A percentile compares a stretch with the other conserved stretches of the same genome.
Conservation (phyloP, 2,113 vertebrate species). For the Apodemus speciosus region DNA sequence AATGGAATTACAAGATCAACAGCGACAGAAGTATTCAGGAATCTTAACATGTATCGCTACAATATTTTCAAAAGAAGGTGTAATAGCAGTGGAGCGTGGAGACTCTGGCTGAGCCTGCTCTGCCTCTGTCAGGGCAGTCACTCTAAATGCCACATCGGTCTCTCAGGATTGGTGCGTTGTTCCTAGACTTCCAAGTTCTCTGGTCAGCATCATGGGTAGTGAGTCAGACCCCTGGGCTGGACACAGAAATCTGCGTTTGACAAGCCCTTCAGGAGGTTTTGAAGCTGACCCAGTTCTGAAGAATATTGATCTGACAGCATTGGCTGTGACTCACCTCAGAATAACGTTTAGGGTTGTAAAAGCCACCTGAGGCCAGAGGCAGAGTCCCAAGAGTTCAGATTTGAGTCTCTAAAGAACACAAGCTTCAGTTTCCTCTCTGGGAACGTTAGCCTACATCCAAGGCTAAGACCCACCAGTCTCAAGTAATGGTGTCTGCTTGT, state of each 20-base stretch:
- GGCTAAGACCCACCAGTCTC: not conserved
- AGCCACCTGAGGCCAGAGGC: not conserved
- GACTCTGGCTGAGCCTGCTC: not conserved
- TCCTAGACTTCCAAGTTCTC: not conserved
- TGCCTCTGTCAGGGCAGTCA: not conserved
- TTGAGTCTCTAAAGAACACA: not conserved
- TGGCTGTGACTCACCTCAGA: not conserved
- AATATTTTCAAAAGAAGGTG: not conserved
- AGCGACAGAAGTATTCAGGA: not conserved
- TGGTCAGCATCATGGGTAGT: not conserved
- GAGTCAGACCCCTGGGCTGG: not conserved
- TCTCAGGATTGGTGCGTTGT: not conserved
- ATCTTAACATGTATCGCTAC: slow-evolving; percentile 21
- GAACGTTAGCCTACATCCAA: not conserved
- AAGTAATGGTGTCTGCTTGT: not conserved
- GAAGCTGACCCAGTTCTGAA: not conserved
- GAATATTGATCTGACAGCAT: not conserved
- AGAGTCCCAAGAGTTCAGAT: not conserved
- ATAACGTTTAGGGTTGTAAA: not conserved
- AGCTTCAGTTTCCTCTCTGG: not conserved
- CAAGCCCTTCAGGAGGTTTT: not conserved
- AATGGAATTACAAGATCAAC: not conserved
- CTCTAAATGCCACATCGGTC: not conserved
- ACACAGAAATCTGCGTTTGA: not conserved
- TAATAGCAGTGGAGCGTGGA: not conserved